Evolutionary conservation across 2,113 vertebrate genomes (phyloP).

Genomic region (Daboia siamensis): DNA sequence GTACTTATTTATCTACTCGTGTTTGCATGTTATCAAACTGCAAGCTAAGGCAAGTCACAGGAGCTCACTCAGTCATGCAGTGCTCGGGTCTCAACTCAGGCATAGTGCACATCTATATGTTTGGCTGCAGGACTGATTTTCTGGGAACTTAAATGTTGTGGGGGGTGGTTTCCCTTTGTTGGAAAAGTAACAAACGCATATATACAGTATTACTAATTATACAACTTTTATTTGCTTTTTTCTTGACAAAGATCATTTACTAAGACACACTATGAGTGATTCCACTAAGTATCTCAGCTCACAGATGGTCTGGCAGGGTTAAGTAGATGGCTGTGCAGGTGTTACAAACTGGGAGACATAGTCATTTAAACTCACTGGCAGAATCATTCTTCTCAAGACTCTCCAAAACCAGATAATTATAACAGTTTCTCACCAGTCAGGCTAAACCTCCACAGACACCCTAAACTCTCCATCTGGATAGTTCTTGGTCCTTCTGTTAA

Average conservation of each 20-base stretch:
- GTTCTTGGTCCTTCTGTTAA: background rate
- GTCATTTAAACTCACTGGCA: background rate
- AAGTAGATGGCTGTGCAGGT: constrained; percentile 44
- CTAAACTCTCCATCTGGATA: background rate
- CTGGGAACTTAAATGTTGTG: constrained; percentile 21
- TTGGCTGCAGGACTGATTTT: constrained; percentile 33
- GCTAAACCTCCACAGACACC: background rate
- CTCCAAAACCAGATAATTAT: background rate
- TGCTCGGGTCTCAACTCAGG: background rate
- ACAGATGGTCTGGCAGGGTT: constrained; percentile 54
- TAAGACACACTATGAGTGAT: constrained; percentile 58
- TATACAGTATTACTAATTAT: constrained; percentile 42
- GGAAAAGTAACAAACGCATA: constrained; percentile 52
- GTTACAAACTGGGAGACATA: constrained; percentile 15
- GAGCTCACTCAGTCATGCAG: background rate
- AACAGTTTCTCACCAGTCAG: background rate
- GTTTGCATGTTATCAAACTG: background rate
- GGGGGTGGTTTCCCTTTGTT: constrained; percentile 29
- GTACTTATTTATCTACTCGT: background rate
- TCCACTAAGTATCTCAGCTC: constrained; percentile 56
- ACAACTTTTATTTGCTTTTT: constrained; percentile 54
- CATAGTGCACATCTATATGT: background rate
- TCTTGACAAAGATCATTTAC: constrained; percentile 53
- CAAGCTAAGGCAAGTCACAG: background rate
- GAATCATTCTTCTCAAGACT: background rate